phyloP scores from a whole-genome alignment of 2,797 vertebrate genomes.

The Eospalax fontanierii region DNA sequence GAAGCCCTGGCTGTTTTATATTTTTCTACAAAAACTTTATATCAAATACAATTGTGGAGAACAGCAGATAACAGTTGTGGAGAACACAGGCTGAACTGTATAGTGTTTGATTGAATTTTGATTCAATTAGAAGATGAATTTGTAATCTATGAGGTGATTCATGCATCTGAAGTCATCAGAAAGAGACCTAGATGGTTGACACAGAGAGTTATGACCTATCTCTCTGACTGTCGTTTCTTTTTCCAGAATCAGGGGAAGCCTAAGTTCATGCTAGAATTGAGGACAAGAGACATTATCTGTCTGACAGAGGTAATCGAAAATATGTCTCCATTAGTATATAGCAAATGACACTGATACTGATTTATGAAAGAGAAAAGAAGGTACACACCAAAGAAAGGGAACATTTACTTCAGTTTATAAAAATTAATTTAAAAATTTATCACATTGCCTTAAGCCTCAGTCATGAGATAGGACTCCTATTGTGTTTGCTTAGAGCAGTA shows the following conservation, averaged over 20 bases:
- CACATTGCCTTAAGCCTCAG: conserved; percentile 3
- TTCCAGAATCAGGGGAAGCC: not conserved
- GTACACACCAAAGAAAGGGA: not conserved
- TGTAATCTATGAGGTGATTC: conserved; percentile 36
- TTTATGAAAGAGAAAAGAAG: conserved; percentile 47
- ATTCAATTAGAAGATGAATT: conserved; percentile 34
- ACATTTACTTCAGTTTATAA: conserved; percentile 58
- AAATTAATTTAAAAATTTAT: conserved; percentile 58
- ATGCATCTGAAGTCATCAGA: not conserved
- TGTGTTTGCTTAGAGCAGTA: not conserved
- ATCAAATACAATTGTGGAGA: not conserved
- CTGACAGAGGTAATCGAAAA: conserved; percentile 43
- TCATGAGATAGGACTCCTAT: not conserved
- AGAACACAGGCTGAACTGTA: not conserved
- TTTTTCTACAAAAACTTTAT: not conserved
- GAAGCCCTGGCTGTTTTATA: not conserved
- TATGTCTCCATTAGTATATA: conserved; percentile 26
- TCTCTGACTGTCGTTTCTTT: not conserved
- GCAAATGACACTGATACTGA: conserved; percentile 26
- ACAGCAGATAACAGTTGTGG: not conserved
- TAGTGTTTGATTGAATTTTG: conserved; percentile 42
- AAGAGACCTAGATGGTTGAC: not conserved
- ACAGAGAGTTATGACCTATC: not conserved
- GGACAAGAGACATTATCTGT: conserved; percentile 3
- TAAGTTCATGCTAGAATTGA: not conserved